Evolutionary conservation across 2,888 invertebrate genomes (phyloP), one percentile per base, ranked within the genome.

Genomic region (Acanthosoma haemorrhoidale): DNA sequence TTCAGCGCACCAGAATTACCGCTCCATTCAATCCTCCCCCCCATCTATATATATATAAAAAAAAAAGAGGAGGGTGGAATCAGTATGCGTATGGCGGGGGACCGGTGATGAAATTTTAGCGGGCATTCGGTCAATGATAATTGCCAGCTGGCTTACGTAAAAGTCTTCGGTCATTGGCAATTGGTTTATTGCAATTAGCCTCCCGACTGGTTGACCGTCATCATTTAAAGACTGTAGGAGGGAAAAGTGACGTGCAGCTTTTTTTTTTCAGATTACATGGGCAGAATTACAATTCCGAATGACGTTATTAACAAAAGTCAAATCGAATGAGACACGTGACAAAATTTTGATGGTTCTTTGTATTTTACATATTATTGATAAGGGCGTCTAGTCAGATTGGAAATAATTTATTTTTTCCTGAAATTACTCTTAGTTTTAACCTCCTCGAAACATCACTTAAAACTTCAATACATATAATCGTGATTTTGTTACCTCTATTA

Each of bases 181-280:
- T 51, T 51, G 51, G 51, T 51, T 51, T 51, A 51, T 51, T 25
- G 51, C 25, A 51, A 51, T 51, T 51, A 25, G 51, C 51, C 25
- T 51, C 3, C 25, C 51, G n/a, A 51, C 29, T 51, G 51, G 51
- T 25, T 5, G n/a, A n/a, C n/a, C n/a, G 51, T 51, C 51, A 25
- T 51, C 51, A 25, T 18, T 43, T 43, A 43, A 25, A 51, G 51
- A 51, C 11, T n/a, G n/a, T n/a, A n/a, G n/a, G n/a, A n/a, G n/a
- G n/a, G n/a, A n/a, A n/a, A n/a, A n/a, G n/a, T n/a, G n/a, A n/a
- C n/a, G n/a, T n/a, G n/a, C n/a, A n/a, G n/a, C n/a, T n/a, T n/a
- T n/a, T n/a, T n/a, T n/a, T n/a, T n/a, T n/a, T n/a, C n/a, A n/a
- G n/a, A n/a, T n/a, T n/a, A n/a, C n/a, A 25, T 25, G 51, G n/a